Evolutionary conservation across 2,888 invertebrate species (phyloP).

Genomic region (Caenorhabditis sp.): DNA sequence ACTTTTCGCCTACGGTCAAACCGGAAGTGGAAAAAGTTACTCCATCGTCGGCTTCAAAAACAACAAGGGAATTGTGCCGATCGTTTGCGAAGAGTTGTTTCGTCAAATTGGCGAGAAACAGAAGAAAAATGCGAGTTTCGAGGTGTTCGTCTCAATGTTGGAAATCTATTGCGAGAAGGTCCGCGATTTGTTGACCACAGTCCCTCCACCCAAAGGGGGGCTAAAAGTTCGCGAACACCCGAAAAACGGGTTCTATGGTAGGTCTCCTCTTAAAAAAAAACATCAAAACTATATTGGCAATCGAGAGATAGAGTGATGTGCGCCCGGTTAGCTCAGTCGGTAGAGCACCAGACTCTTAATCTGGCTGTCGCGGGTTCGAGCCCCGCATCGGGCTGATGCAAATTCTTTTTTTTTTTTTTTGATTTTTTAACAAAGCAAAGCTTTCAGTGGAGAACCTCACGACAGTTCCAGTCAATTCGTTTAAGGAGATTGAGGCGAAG

Average conservation of each 20-base stretch:
- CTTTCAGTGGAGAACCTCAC: slow-evolving; percentile 74
- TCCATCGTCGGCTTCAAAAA: slow-evolving; percentile 76
- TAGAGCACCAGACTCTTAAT: slow-evolving; percentile 70
- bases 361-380: slow-evolving; percentile 70
- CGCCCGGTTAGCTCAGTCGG: slow-evolving; percentile 69
- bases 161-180: slow-evolving; percentile 76
- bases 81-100: slow-evolving; percentile 75
- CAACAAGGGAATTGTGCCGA: slow-evolving; percentile 76
- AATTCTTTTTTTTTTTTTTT: background rate
- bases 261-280: no score
- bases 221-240: slow-evolving; percentile 76
- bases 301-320: background rate
- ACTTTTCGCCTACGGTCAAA: slow-evolving; percentile 76
- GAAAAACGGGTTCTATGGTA: slow-evolving; percentile 76
- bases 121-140: slow-evolving; percentile 71
- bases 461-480: slow-evolving; percentile 61
- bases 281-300: no score
- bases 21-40: slow-evolving; percentile 76
- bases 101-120: slow-evolving; percentile 73
- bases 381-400: slow-evolving; percentile 63
- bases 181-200: slow-evolving; percentile 61
- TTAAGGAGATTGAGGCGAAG: slow-evolving; percentile 74
- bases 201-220: slow-evolving; percentile 72
- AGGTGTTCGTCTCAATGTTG: slow-evolving; percentile 76
- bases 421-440: background rate